Evolutionary conservation across 2,888 invertebrate species (phyloP).

Genomic region (Trichopria drosophilae): DNA sequence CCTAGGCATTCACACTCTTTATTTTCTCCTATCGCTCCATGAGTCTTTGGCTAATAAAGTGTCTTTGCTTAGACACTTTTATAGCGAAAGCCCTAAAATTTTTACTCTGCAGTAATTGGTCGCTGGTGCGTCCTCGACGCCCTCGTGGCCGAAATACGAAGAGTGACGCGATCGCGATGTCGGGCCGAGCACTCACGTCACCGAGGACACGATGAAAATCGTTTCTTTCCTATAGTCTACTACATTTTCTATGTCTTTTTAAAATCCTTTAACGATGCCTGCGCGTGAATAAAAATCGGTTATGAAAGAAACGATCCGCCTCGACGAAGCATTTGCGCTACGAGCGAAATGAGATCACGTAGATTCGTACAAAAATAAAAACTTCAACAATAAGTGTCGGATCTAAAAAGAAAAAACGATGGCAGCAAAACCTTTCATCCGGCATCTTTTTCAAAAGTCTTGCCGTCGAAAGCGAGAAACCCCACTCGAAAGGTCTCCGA

Average conservation of each 20-base stretch:
- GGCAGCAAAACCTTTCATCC: too few relatives aligned
- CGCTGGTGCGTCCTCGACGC: too few relatives aligned
- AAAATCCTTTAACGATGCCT: slow-evolving; percentile 28
- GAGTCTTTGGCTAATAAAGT: slow-evolving; percentile 1
- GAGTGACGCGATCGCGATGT: slow-evolving; percentile 9
- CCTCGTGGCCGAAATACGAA: too few relatives aligned
- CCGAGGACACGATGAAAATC: slow-evolving; percentile 14
- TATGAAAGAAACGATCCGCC: slow-evolving; percentile 6
- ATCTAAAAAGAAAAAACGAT: too few relatives aligned
- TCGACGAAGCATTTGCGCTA: slow-evolving; percentile 21
- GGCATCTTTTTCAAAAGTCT: too few relatives aligned
- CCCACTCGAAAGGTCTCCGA: too few relatives aligned
- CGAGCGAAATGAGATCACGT: slow-evolving; percentile 42
- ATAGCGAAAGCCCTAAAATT: too few relatives aligned
- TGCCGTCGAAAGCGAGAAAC: too few relatives aligned
- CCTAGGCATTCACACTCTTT: slow-evolving; percentile 52
- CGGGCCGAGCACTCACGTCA: slow-evolving; percentile 21
- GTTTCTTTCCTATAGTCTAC: slow-evolving; percentile 11
- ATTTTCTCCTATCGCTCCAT: slow-evolving; percentile 61
- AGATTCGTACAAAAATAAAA: slow-evolving; percentile 35
- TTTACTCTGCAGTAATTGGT: too few relatives aligned
- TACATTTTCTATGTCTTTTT: slow-evolving; percentile 21
- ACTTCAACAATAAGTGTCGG: slow-evolving; percentile 34
- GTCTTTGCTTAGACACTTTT: too few relatives aligned
- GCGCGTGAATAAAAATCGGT: slow-evolving; percentile 33